Percentiles rank a stretch among this genome's conserved stretches.
Conservation (phyloP, 2,888 invertebrate species). For the Desoria tigrina region DNA sequence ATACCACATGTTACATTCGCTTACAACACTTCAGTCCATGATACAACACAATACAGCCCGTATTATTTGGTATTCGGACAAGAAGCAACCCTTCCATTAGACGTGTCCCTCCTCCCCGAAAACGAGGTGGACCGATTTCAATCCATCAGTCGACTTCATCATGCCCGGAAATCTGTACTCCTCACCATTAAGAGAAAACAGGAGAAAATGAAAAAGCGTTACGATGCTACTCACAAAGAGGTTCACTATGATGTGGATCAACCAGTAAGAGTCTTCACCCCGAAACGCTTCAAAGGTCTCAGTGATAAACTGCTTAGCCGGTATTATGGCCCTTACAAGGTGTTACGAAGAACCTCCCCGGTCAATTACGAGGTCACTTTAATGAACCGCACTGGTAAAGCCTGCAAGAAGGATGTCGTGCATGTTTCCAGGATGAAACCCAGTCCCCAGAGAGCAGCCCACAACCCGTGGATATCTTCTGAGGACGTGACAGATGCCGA, state of each 20-base stretch:
- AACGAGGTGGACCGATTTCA: slow-evolving; percentile 10
- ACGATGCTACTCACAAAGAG: slow-evolving; percentile 16
- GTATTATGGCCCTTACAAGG: slow-evolving; percentile 19
- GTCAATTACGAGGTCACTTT: slow-evolving; percentile 22
- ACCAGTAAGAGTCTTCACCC: slow-evolving; percentile 19
- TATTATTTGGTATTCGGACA: slow-evolving; percentile 44
- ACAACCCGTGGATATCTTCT: neutral
- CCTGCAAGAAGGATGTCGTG: slow-evolving; percentile 5
- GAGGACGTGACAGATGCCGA: too few species aligned
- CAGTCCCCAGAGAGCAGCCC: neutral
- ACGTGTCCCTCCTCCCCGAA: slow-evolving; percentile 20
- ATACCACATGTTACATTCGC: slow-evolving; percentile 35
- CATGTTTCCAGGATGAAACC: slow-evolving; percentile 17
- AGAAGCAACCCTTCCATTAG: slow-evolving; percentile 35
- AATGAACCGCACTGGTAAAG: slow-evolving; percentile 5
- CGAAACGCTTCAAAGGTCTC: slow-evolving; percentile 10
- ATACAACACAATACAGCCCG: slow-evolving; percentile 38
- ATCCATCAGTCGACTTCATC: slow-evolving; percentile 3
- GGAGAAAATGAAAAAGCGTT: slow-evolving; percentile 12
- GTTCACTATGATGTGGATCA: slow-evolving; percentile 15
- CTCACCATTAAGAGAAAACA: neutral
- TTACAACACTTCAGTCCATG: slow-evolving; percentile 41
- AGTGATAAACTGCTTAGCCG: slow-evolving; percentile 24
- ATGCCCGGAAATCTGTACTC: neutral
- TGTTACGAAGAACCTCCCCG: neutral